These are phyloP conservation scores for Dromius quadrimaculatus DNA, from an alignment of 2,888 invertebrate species.

Conservation along the genomic window DNA sequence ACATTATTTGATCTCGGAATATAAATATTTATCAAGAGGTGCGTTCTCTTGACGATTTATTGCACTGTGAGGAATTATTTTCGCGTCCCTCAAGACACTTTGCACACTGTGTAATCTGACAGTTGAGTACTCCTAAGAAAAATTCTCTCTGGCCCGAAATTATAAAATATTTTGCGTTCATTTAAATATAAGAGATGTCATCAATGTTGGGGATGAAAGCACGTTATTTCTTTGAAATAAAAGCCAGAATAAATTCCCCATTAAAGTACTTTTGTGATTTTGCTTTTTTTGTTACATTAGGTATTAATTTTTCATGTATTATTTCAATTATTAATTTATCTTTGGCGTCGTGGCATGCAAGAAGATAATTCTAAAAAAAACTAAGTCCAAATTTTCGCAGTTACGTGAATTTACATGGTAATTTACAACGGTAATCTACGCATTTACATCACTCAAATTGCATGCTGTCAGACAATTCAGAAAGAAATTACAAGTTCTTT, in stretches of 20 bases:
- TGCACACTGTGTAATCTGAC: constrained; percentile 16
- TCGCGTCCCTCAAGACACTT: not conserved
- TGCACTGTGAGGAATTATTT: constrained; percentile 13
- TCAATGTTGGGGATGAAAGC: constrained; percentile 14
- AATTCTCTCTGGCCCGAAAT: constrained; percentile 29
- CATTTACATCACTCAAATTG: constrained; percentile 40
- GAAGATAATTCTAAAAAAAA: constrained; percentile 34
- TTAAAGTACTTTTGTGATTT: too few species aligned
- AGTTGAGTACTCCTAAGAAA: constrained; percentile 26
- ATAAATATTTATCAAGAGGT: constrained; percentile 35
- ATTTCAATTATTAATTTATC: too few species aligned
- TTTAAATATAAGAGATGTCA: constrained; percentile 5
- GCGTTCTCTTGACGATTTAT: constrained; percentile 36
- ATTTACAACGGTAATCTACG: constrained; percentile 41
- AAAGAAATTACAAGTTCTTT: constrained; percentile 46
- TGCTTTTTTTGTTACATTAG: too few species aligned
- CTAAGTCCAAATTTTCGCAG: constrained; percentile 32
- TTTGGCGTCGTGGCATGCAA: constrained; percentile 8
- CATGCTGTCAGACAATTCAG: constrained; percentile 45
- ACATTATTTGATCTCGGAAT: constrained; percentile 40
- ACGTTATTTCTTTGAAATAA: constrained; percentile 11
- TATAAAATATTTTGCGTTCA: constrained; percentile 31
- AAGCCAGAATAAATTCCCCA: too few species aligned
- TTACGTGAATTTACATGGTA: constrained; percentile 41
- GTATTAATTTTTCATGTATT: too few species aligned